phyloP scores from a whole-genome alignment of 2,888 invertebrate species.

The Apodemia hepburni region DNA sequence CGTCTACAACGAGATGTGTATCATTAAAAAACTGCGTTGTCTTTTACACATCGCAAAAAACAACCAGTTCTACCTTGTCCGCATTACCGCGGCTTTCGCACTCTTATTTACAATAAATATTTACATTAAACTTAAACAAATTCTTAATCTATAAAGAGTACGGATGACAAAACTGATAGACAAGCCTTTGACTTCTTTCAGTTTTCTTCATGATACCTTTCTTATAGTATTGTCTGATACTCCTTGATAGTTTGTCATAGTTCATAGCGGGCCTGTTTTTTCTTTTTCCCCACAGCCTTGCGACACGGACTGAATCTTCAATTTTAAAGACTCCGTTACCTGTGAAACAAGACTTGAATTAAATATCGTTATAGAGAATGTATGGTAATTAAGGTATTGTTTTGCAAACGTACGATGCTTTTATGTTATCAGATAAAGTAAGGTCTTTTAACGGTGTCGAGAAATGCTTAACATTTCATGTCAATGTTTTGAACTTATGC shows the following conservation, averaged over 20 bases:
- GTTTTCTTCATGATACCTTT: conserved; percentile 99
- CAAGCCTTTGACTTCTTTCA: conserved; percentile 97
- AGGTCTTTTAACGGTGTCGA: conserved; percentile 16
- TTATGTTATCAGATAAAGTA: conserved; percentile 21
- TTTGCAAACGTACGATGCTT: conserved; percentile 20
- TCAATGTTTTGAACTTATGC: neutral
- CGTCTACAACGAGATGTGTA: conserved; percentile 40
- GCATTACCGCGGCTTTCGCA: conserved; percentile 73
- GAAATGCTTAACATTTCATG: neutral
- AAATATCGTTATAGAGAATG: conserved; percentile 30
- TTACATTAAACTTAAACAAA: conserved; percentile 54
- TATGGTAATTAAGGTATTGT: conserved; percentile 30
- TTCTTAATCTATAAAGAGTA: conserved; percentile 86
- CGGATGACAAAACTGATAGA: conserved; percentile 99
- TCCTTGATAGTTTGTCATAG: conserved; percentile 98
- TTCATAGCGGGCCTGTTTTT: conserved; percentile 99
- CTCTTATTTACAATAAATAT: conserved; percentile 52
- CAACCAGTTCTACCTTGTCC: conserved; percentile 56
- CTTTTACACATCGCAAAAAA: conserved; percentile 58
- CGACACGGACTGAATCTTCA: conserved; percentile 98
- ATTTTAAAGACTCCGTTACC: conserved; percentile 98
- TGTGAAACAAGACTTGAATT: conserved; percentile 37
- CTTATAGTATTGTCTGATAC: conserved; percentile 99
- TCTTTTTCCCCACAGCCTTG: conserved; percentile 98
- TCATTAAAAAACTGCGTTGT: conserved; percentile 54